A percentile compares a stretch with the other conserved stretches of the same genome.
Conservation (phyloP, 2,797 vertebrate genomes). For the Poeciliopsis gracilis region DNA sequence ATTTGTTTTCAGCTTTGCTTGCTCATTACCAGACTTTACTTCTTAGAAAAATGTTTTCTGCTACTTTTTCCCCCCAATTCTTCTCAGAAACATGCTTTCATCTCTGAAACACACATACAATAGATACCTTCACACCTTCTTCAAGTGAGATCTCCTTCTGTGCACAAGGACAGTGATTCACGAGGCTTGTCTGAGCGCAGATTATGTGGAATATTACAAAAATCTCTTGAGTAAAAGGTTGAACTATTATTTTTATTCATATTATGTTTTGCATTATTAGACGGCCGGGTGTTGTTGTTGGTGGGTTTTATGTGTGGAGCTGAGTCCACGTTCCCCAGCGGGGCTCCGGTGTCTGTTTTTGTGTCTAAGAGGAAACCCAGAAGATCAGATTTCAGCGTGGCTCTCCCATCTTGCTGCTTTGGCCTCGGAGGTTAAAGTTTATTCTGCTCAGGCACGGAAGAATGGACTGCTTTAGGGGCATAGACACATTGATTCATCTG, state of each 20-base stretch:
- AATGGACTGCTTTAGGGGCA: slow-evolving; percentile 3
- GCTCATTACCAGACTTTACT: background rate
- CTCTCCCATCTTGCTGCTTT: slow-evolving; percentile 40
- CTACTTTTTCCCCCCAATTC: slow-evolving; percentile 41
- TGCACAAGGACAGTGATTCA: slow-evolving; percentile 24
- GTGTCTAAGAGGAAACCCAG: slow-evolving; percentile 62
- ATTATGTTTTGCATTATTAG: background rate
- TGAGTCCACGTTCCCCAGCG: background rate
- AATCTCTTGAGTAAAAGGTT: background rate
- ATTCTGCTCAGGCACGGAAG: slow-evolving; percentile 46
- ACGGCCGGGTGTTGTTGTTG: slow-evolving; percentile 43
- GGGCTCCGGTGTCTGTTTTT: slow-evolving; percentile 68
- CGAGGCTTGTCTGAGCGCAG: slow-evolving; percentile 19
- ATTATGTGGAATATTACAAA: slow-evolving; percentile 29
- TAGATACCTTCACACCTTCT: slow-evolving; percentile 20
- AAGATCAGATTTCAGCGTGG: slow-evolving; percentile 70
- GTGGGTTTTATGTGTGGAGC: slow-evolving; percentile 13
- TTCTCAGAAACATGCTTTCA: slow-evolving; percentile 26
- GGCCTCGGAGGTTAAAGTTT: slow-evolving; percentile 72
- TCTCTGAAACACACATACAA: slow-evolving; percentile 24
- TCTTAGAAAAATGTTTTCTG: background rate
- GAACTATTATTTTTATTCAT: slow-evolving; percentile 22
- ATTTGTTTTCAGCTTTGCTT: background rate
- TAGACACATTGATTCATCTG: background rate
- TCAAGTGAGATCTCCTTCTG: slow-evolving; percentile 32